Conservation (phyloP, 1,140 invertebrate species). For the Drosophila repletoides region DNA sequence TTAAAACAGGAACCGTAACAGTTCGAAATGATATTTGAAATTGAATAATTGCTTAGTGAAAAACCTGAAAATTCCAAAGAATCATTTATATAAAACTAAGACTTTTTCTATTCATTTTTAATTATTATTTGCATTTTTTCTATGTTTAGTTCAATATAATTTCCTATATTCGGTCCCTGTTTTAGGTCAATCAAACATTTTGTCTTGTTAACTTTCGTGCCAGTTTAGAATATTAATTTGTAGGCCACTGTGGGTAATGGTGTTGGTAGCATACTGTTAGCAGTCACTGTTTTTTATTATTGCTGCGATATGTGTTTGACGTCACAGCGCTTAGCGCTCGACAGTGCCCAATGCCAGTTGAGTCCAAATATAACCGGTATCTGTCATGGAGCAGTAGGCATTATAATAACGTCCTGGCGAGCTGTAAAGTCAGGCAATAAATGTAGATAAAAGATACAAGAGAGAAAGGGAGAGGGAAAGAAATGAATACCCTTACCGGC, state of each 20-base stretch:
- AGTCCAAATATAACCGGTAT: slow-evolving; percentile 94
- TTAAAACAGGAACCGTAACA: no score
- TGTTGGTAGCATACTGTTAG: slow-evolving; percentile 45
- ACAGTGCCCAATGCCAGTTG: slow-evolving; percentile 84
- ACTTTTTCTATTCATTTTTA: neutral
- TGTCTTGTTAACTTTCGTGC: slow-evolving; percentile 1
- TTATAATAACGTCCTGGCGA: slow-evolving; percentile 94
- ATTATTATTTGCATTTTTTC: neutral
- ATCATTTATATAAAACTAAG: no score
- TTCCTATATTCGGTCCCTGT: no score
- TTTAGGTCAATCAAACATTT: no score
- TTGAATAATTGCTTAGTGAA: no score
- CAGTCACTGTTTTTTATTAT: slow-evolving; percentile 60
- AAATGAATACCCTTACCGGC: slow-evolving; percentile 84
- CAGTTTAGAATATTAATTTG: slow-evolving; percentile 19
- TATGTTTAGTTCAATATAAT: neutral
- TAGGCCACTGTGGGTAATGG: slow-evolving; percentile 24
- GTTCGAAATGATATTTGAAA: no score
- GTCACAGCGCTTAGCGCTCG: slow-evolving; percentile 44
- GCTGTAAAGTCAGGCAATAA: slow-evolving; percentile 41
- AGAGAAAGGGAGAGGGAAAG: neutral
- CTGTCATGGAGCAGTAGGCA: slow-evolving; percentile 94
- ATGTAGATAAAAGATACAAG: no score
- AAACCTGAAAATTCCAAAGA: no score
- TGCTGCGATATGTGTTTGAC: slow-evolving; percentile 48